These are phyloP conservation scores for Tiliacea citrago DNA, from an alignment of 2,888 invertebrate species.

Conservation along the genomic window DNA sequence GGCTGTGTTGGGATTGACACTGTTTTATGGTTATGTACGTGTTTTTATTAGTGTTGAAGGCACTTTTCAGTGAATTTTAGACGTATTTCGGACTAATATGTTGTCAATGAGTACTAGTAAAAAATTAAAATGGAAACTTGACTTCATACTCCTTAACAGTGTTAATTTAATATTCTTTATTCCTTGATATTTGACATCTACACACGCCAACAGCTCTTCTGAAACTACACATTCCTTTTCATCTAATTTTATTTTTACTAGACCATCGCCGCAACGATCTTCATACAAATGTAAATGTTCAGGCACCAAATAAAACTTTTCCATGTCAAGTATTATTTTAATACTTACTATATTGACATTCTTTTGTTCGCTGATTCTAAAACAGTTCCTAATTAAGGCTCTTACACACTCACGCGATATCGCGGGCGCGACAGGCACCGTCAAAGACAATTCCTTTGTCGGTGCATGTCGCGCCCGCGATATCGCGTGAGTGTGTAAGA, in stretches of 20 bases:
- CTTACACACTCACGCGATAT: no score
- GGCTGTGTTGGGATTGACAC: constrained; percentile 9
- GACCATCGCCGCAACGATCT: no score
- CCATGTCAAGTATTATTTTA: background rate
- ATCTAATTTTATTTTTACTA: background rate
- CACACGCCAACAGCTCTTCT: no score
- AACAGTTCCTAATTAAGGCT: background rate
- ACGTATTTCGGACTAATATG: background rate
- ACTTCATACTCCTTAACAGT: no score
- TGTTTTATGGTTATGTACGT: constrained; percentile 10
- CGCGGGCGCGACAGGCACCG: no score
- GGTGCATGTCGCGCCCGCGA: no score
- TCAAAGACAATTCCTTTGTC: no score
- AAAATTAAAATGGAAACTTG: no score
- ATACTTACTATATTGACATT: background rate
- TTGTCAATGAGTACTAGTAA: background rate
- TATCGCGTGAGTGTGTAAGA: no score
- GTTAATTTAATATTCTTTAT: no score
- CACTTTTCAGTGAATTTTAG: background rate
- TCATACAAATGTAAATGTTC: background rate
- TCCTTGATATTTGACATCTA: no score
- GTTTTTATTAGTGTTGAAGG: constrained; percentile 9
- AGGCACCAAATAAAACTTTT: background rate
- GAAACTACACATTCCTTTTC: no score
- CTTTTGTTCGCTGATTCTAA: background rate